phyloP scores from a whole-genome alignment of 2,888 invertebrate species.

The Diplazon laetatorius region DNA sequence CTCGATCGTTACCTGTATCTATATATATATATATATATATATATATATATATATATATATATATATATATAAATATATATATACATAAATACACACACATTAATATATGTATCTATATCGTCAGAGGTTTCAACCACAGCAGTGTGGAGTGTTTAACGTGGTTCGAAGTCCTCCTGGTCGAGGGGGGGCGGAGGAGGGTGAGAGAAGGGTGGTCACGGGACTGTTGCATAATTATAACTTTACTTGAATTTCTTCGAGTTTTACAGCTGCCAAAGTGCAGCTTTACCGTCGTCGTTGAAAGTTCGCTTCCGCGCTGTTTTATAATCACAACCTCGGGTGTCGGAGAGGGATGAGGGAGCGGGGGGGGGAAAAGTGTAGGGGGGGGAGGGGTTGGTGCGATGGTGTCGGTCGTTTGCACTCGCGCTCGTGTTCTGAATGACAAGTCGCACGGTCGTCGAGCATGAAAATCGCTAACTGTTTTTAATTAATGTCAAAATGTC shows the following conservation, averaged over 20 bases:
- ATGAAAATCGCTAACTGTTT: slow-evolving; percentile 18
- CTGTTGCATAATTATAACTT: slow-evolving; percentile 64
- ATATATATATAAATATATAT: too few relatives aligned
- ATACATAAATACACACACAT: too few relatives aligned
- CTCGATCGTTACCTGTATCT: slow-evolving; percentile 20
- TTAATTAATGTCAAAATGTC: slow-evolving; percentile 54
- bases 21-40: too few relatives aligned
- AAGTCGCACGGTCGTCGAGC: slow-evolving; percentile 6
- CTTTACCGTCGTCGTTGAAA: slow-evolving; percentile 19
- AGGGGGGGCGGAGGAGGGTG: slow-evolving; percentile 16
- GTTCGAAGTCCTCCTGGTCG: slow-evolving; percentile 32
- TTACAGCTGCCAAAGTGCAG: slow-evolving; percentile 46
- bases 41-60: too few relatives aligned
- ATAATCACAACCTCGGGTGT: slow-evolving; percentile 58
- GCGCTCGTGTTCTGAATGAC: slow-evolving; percentile 24
- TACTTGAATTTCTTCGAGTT: slow-evolving; percentile 56
- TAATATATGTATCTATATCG: too few relatives aligned
- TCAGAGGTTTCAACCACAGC: slow-evolving; percentile 20
- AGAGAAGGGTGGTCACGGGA: too few relatives aligned
- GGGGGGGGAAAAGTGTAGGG: too few relatives aligned
- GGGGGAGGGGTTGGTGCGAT: too few relatives aligned
- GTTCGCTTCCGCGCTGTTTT: slow-evolving; percentile 44
- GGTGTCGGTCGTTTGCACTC: slow-evolving; percentile 10
- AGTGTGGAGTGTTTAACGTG: slow-evolving; percentile 22
- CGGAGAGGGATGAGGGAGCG: too few relatives aligned